Conservation (phyloP, 2,888 invertebrate species). For the Schizaphis graminum region DNA sequence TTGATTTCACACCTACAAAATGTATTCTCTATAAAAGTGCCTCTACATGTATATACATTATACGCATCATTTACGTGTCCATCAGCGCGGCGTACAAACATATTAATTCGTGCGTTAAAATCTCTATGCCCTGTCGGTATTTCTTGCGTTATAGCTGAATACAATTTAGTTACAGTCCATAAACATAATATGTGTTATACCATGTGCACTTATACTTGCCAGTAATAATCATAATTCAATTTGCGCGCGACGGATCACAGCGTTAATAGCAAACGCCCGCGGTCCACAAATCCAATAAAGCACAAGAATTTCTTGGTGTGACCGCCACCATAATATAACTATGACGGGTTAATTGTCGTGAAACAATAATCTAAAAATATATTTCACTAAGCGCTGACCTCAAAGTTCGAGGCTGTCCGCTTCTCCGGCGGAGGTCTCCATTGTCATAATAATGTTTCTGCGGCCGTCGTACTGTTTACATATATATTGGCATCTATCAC, state of each 20-base stretch:
- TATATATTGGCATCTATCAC: constrained; percentile 50
- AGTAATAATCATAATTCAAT: constrained; percentile 12
- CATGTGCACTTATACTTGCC: neutral
- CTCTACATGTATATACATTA: neutral
- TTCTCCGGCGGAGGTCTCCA: constrained; percentile 61
- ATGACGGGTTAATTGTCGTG: constrained; percentile 40
- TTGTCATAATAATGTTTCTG: constrained; percentile 46
- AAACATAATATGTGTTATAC: neutral
- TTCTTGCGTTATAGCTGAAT: neutral
- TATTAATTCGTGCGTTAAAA: constrained; percentile 8
- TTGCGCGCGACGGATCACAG: neutral
- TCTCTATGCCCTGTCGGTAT: neutral
- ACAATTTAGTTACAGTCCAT: too few species aligned
- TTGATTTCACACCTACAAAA: neutral
- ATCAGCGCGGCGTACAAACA: neutral
- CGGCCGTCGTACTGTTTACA: constrained; percentile 42
- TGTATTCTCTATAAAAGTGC: neutral
- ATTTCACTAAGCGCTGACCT: constrained; percentile 55
- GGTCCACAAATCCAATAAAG: constrained; percentile 39
- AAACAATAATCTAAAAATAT: constrained; percentile 59
- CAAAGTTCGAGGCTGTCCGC: constrained; percentile 63
- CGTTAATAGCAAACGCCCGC: neutral
- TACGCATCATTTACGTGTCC: neutral
- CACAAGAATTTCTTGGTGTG: constrained; percentile 56
- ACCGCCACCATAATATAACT: neutral